Evolutionary conservation across 1,140 invertebrate species (phyloP).

Genomic region (Rhyacophila brunnea): DNA sequence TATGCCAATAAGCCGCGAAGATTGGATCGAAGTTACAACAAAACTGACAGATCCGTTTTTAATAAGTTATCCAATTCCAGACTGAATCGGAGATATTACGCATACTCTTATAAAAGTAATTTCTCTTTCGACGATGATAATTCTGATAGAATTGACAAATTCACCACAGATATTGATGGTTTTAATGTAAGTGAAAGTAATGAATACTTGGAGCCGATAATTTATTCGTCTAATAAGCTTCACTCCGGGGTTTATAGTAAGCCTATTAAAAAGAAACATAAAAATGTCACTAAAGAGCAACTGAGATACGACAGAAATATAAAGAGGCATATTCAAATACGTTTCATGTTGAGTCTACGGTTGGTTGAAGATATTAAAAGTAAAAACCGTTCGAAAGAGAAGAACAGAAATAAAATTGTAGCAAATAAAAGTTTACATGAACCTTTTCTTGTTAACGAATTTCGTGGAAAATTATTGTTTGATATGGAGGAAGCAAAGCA

Average conservation of each 20-base stretch:
- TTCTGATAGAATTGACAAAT: no score
- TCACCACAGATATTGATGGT: no score
- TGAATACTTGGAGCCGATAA: slow-evolving; percentile 14
- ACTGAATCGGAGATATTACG: slow-evolving; percentile 24
- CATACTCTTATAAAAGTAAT: slow-evolving; percentile 27
- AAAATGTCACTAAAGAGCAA: slow-evolving; percentile 46
- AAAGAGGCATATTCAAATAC: slow-evolving; percentile 49
- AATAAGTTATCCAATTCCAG: slow-evolving; percentile 5
- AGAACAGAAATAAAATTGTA: background rate
- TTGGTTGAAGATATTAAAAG: slow-evolving; percentile 50
- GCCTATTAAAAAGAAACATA: slow-evolving; percentile 13
- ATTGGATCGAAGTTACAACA: background rate
- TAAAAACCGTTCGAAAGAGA: slow-evolving; percentile 30
- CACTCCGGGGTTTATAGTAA: slow-evolving; percentile 16
- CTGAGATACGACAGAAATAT: slow-evolving; percentile 51
- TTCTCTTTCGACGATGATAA: slow-evolving; percentile 10
- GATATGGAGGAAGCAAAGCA: slow-evolving; percentile 52
- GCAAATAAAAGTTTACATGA: slow-evolving; percentile 21
- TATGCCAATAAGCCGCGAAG: slow-evolving; percentile 2
- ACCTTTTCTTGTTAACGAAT: slow-evolving; percentile 38
- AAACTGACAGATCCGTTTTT: slow-evolving; percentile 4
- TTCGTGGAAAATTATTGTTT: slow-evolving; percentile 43
- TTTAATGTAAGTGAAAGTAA: background rate
- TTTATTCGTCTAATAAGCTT: slow-evolving; percentile 6
- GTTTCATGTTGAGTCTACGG: slow-evolving; percentile 52